Percentiles rank a stretch among this genome's conserved stretches.
These are phyloP conservation scores for Aproaerema taeniolella DNA, from an alignment of 2,888 invertebrate species.

Conservation along the genomic window DNA sequence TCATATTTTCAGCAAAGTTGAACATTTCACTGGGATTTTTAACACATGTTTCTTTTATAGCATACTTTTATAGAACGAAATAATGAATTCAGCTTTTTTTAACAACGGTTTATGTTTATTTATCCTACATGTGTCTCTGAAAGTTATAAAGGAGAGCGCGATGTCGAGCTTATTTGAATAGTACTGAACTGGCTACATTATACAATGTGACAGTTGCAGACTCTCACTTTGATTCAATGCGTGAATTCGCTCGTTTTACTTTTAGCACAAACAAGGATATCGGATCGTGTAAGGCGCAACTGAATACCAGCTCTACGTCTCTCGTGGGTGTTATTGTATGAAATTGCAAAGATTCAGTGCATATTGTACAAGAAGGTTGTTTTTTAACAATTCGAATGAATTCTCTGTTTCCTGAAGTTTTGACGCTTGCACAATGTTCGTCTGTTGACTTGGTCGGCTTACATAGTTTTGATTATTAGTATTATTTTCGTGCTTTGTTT, in stretches of 20 bases:
- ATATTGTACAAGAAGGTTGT: constrained; percentile 47
- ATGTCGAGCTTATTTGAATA: no score
- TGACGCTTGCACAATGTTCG: constrained; percentile 2
- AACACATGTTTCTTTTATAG: constrained; percentile 36
- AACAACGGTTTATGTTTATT: no score
- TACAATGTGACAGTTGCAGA: no score
- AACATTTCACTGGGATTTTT: constrained; percentile 42
- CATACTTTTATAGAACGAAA: no score
- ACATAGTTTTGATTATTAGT: no score
- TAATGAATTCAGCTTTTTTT: no score
- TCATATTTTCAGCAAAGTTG: constrained; percentile 42
- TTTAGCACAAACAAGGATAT: constrained; percentile 42
- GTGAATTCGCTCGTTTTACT: constrained; percentile 27
- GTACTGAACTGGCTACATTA: no score
- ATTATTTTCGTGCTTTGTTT: no score
- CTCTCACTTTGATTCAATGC: no score
- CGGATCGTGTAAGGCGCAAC: constrained; percentile 31
- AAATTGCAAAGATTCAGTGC: constrained; percentile 29
- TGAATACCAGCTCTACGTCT: constrained; percentile 34
- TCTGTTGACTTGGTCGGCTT: not conserved
- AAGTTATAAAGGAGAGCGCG: no score
- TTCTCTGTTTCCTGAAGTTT: constrained; percentile 26
- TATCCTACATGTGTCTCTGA: no score
- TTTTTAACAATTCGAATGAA: constrained; percentile 39
- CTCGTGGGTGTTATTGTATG: constrained; percentile 48